Percentiles rank a stretch among this genome's conserved stretches.
phyloP scores from a whole-genome alignment of 1,140 invertebrate species.

The Aphis gossypii region DNA sequence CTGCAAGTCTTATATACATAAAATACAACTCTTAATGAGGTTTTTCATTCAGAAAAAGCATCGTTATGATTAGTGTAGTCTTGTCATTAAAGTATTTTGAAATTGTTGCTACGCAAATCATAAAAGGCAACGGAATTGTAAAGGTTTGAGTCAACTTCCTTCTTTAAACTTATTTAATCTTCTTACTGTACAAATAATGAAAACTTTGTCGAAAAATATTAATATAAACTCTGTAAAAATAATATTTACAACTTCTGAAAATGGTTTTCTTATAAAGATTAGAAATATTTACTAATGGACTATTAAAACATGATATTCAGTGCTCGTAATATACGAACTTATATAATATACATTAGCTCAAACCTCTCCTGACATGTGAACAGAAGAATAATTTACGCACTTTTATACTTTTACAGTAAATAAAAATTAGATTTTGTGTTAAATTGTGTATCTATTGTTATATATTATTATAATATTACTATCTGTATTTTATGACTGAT shows the following conservation, averaged over 20 bases:
- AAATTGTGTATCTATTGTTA: background rate
- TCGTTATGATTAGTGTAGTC: background rate
- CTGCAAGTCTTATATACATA: background rate
- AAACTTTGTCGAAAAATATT: background rate
- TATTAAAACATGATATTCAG: background rate
- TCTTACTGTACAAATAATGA: background rate
- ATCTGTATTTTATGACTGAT: background rate
- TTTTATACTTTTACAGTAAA: background rate
- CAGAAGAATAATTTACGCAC: background rate
- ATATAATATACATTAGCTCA: background rate
- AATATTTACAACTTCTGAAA: background rate
- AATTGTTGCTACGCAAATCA: background rate
- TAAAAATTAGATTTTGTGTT: background rate
- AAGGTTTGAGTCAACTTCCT: background rate
- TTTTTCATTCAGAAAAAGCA: background rate
- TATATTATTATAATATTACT: background rate
- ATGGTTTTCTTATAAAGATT: background rate
- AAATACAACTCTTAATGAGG: background rate
- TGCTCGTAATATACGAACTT: background rate
- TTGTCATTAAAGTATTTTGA: background rate
- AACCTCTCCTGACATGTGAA: background rate
- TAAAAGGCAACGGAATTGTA: background rate
- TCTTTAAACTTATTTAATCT: constrained; percentile 18
- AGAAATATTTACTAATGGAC: background rate
- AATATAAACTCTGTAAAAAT: background rate